These are phyloP conservation scores for Capitulum mitella DNA, from an alignment of 2,888 invertebrate species.

Conservation along the genomic window DNA sequence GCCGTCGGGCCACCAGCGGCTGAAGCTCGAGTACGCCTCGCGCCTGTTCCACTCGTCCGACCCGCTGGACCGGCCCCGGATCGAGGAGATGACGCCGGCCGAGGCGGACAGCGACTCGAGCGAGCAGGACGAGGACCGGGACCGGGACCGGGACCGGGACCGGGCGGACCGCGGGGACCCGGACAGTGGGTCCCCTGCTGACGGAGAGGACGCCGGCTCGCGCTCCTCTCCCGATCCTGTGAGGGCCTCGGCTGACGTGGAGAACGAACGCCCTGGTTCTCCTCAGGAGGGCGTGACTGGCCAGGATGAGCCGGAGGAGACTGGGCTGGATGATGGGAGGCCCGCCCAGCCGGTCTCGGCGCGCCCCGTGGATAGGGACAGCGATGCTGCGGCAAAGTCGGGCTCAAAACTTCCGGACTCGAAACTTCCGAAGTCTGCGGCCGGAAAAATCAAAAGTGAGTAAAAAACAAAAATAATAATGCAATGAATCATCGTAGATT, in stretches of 20 bases:
- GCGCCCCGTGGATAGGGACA: background rate
- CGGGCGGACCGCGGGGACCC: background rate
- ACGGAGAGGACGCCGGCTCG: background rate
- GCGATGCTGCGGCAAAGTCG: background rate
- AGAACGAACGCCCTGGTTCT: background rate
- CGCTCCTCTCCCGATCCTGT: too few species aligned
- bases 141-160: background rate
- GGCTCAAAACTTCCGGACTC: too few species aligned
- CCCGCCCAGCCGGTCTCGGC: background rate
- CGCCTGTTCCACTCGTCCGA: conserved; percentile 25
- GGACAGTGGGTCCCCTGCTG: background rate
- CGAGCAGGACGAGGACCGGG: background rate
- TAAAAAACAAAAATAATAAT: background rate
- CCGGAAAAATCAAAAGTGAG: background rate
- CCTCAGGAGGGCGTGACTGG: background rate
- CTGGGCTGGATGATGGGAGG: background rate
- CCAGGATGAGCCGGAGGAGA: background rate
- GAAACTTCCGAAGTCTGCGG: background rate
- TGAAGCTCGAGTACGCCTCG: background rate
- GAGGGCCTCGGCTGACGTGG: too few species aligned
- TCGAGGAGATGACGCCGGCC: conserved; percentile 21
- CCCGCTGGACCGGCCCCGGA: conserved; percentile 29
- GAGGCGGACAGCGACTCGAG: too few species aligned
- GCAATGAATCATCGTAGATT: too few species aligned
- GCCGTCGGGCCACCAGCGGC: background rate